Evolutionary conservation across 23 tunicate genomes (phyloP), one percentile per base, ranked within the genome.

Genomic region (Aplidium turbinatum): DNA sequence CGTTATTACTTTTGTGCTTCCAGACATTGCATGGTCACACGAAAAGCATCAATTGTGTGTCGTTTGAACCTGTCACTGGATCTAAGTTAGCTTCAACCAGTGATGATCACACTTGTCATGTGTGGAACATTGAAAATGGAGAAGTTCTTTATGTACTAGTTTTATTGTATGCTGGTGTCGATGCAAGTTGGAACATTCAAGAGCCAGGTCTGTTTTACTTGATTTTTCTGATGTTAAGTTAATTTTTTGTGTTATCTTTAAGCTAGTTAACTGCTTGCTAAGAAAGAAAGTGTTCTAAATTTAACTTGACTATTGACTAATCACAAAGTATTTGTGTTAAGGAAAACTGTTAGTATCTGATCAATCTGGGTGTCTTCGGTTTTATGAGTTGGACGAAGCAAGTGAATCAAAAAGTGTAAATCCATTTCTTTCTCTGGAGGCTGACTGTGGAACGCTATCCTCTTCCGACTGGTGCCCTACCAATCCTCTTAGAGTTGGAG

Each of bases 391-490:
- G 57, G 57, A 53, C 1, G 57, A 53, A 2, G 40, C 60, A 20
- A 70, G 60, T 3, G 23, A 58, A 18, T 25, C 28, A 11, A n/a
- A 36, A 20, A 24, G 48, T 22, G 23, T 16, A 30, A 77, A 71
- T 30, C 87, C 94, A 7, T 53, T 80, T 32, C 45, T 71, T 2
- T 73, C 64, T 21, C 35, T 80, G 19, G 72, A 87, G 33, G 73
- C 87, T 56, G 38, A 73, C 31, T 53, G 65, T 27, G 81, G 84
- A 18, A 72, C 57, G 31, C 62, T 87, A 24, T 66, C 80, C 6
- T 73, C 86, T n/a, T 85, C 81, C 22, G 86, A 87, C 35, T 87
- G 94, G 94, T 87, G 86, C 31, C 72, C 76, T 33, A 18, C 66
- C 23, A 87, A 87, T 57, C 72, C 81, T 1, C 58, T 76, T 18